Base-by-base conservation (phyloP, 2,113 vertebrate species). In the Pelecanoides urinatrix region DNA sequence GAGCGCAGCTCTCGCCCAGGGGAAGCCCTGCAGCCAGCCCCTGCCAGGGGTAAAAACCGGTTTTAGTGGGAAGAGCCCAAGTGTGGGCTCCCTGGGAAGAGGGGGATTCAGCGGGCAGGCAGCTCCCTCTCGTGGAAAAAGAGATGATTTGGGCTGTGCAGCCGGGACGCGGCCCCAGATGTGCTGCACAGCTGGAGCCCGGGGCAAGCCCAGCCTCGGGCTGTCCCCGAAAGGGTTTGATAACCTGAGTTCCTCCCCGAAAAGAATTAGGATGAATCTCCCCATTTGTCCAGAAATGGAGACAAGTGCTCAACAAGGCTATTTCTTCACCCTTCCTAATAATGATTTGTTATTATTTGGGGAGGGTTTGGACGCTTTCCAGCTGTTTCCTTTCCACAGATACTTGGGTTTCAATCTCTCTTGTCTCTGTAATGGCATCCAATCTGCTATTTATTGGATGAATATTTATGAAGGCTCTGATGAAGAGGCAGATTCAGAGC, bases 381-480 rank as follows among this genome's bases (percentile, higher is more conserved):
- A 91, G 71, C 52, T 74, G 59, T 45, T 94, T 84, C 61, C 29
- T 86, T 72, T 27, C 88, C 78, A n/a, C 88, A 45, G 85, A n/a
- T 13, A 7, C 21, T 75, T 45, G 47, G 53, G 56, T 70, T 91
- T 68, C 59, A 12, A 3, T 66, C 45, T 36, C 86, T 71, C 66
- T 55, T 58, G 53, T 86, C 75, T 66, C 82, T 23, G 40, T 58
- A 45, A 36, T 14, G 16, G 30, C 77, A 88, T 50, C 77, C 86
- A 63, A 49, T 58, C 63, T 66, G 34, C 29, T 91, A 4, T 59
- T 83, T 20, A 25, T 7, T 17, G 84, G 73, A 74, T 83, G 74
- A 72, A 92, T 95, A 94, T 91, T 94, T 67, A 88, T 91, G 84
- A 88, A 81, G 88, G 53, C 78, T 55, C 58, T 63, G 81, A 86